These are phyloP conservation scores for Antheraea mylitta DNA, from an alignment of 1,140 invertebrate species.

Conservation along the genomic window DNA sequence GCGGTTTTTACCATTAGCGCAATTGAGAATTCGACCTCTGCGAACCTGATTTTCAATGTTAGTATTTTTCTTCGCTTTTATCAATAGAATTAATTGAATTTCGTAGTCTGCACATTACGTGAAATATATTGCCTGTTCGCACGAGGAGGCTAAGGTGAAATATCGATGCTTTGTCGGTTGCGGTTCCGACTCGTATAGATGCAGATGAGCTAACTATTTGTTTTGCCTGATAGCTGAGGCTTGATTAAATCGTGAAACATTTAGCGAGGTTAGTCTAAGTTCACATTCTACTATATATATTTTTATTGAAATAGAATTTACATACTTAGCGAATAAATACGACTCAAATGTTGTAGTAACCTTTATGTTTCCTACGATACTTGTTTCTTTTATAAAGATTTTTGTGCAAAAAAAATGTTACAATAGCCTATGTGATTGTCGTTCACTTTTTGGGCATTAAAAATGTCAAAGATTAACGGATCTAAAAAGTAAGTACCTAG, in stretches of 20 bases:
- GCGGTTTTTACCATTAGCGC: slow-evolving; percentile 67
- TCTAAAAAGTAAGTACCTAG: too few relatives aligned
- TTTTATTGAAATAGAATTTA: neutral
- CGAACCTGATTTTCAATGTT: slow-evolving; percentile 7
- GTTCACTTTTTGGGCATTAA: too few relatives aligned
- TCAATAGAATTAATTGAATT: slow-evolving; percentile 14
- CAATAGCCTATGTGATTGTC: too few relatives aligned
- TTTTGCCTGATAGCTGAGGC: slow-evolving; percentile 70
- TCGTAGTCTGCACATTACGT: slow-evolving; percentile 10
- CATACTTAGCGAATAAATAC: neutral
- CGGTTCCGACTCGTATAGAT: slow-evolving; percentile 69
- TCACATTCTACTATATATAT: neutral
- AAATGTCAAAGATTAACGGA: too few relatives aligned
- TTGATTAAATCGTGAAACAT: slow-evolving; percentile 76
- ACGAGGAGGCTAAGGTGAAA: slow-evolving; percentile 33
- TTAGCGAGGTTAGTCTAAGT: slow-evolving; percentile 52
- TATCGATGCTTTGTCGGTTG: slow-evolving; percentile 43
- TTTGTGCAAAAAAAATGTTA: too few relatives aligned
- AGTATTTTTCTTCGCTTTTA: slow-evolving; percentile 9
- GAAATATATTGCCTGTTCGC: slow-evolving; percentile 14
- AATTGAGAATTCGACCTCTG: slow-evolving; percentile 52
- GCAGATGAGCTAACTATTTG: slow-evolving; percentile 76
- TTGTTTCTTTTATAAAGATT: too few relatives aligned
- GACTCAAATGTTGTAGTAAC: too few relatives aligned
- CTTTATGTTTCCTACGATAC: too few relatives aligned